These are phyloP conservation scores for Spodoptera littoralis DNA, from an alignment of 2,888 invertebrate species.

Conservation along the genomic window DNA sequence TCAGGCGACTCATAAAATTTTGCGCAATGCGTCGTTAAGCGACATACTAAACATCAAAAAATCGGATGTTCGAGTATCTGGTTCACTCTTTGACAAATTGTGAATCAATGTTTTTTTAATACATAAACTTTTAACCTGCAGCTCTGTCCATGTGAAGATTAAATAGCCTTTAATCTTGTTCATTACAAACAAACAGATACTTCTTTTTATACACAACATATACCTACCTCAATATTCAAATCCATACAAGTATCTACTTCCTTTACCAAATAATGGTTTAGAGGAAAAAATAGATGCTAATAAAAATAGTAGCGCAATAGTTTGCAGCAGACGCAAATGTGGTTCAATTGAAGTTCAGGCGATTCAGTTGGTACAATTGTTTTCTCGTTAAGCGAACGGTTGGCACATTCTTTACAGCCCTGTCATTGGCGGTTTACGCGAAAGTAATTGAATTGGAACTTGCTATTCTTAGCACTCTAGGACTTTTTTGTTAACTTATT, in stretches of 20 bases:
- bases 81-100: constrained; percentile 24
- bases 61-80: constrained; percentile 24
- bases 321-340: constrained; percentile 53
- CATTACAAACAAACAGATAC: no score
- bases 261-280: constrained; percentile 19
- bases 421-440: constrained; percentile 64
- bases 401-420: constrained; percentile 58
- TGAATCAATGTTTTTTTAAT: constrained; percentile 17
- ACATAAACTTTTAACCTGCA: constrained; percentile 35
- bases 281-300: constrained; percentile 51
- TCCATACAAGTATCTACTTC: no score
- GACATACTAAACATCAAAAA: constrained; percentile 49
- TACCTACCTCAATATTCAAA: no score
- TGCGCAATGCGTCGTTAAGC: constrained; percentile 43
- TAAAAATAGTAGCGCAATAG: constrained; percentile 56
- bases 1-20: constrained; percentile 38
- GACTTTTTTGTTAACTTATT: constrained; percentile 56
- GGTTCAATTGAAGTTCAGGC: constrained; percentile 48
- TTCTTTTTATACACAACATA: no score
- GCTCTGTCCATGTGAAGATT: no score
- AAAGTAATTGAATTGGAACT: constrained; percentile 73
- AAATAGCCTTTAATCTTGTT: no score
- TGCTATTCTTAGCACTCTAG: constrained; percentile 26
- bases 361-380: constrained; percentile 65
- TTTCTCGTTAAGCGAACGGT: constrained; percentile 68